Base-by-base conservation (phyloP, 2,888 invertebrate species). In the Dimorphilus gyrociliatus region DNA sequence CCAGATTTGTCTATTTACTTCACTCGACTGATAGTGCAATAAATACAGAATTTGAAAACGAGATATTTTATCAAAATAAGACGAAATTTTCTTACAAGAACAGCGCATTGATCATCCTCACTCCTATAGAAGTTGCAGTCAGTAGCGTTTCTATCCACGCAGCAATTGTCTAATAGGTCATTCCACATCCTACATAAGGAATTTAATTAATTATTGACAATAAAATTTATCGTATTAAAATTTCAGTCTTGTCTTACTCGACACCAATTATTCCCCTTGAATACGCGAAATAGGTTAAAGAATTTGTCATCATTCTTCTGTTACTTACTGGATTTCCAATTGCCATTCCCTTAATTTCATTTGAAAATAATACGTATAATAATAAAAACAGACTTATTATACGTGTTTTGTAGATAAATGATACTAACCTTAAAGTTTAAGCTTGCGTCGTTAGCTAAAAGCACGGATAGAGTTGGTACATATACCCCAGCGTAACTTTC, bases 401-500 rank as follows among this genome's bases (percentile, higher is more conserved):
- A 10, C 21, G n/a, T 8, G 21, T 21, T 10, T 10, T 10, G 21
- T 14, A 5, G 16, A 3, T 8, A 30, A 4, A 12, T 14, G 19
- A 16, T 16, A 24, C 13, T 12, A 18, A 37, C 37, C 30, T 33
- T 25, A 29, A 37, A 37, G 16, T 37, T 37, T 23, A 36, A 30
- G 16, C 16, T 17, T 7, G 29, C 27, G 27, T 37, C 37, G 18
- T 36, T 34, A 2, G 33, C 24, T 8, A 37, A 13, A 4, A 29
- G 19, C 12, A 30, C 37, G 3, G 37, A 24, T 1, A 37, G 33
- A 2, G 36, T 36, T 3, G 37, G 37, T 8, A 37, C 37, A 23
- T 37, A 37, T 19, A 37, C 21, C 1, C 37, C 37, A 16, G 37
- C 37, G 25, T 37, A 37, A 24, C 37, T 37, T 30, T 37, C 37